phyloP scores from a whole-genome alignment of 2,888 invertebrate species.

The Harmothoe impar region DNA sequence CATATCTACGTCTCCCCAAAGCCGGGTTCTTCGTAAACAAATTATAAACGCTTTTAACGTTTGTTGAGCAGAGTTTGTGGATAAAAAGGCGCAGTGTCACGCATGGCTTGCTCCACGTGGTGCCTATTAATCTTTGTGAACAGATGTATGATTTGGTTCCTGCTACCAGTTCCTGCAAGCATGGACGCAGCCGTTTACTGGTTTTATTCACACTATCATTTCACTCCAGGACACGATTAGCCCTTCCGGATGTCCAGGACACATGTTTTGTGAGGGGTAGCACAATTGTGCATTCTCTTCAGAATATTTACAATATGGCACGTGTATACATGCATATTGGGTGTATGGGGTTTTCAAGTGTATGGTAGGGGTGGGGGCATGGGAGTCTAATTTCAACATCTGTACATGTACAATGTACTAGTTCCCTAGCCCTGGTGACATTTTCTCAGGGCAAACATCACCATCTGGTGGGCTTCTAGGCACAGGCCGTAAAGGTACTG shows the following conservation, averaged over 20 bases:
- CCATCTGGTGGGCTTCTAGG: not conserved
- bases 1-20: not conserved
- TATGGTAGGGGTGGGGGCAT: not conserved
- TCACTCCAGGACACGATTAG: not conserved
- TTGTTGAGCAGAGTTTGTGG: not conserved
- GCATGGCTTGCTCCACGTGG: constrained; percentile 10
- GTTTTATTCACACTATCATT: not conserved
- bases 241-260: not conserved
- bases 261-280: not conserved
- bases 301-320: too few species aligned
- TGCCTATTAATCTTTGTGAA: not conserved
- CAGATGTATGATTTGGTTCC: not conserved
- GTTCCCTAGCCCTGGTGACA: not conserved
- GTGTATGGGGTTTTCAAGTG: not conserved
- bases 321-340: too few species aligned
- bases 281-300: not conserved
- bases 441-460: not conserved
- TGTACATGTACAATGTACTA: not conserved
- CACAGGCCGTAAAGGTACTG: not conserved
- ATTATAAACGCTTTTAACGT: not conserved
- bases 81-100: not conserved
- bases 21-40: not conserved
- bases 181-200: not conserved
- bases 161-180: not conserved
- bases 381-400: not conserved